Conservation (phyloP, 2,888 invertebrate genomes). For the Dorcus parallelipipedus region DNA sequence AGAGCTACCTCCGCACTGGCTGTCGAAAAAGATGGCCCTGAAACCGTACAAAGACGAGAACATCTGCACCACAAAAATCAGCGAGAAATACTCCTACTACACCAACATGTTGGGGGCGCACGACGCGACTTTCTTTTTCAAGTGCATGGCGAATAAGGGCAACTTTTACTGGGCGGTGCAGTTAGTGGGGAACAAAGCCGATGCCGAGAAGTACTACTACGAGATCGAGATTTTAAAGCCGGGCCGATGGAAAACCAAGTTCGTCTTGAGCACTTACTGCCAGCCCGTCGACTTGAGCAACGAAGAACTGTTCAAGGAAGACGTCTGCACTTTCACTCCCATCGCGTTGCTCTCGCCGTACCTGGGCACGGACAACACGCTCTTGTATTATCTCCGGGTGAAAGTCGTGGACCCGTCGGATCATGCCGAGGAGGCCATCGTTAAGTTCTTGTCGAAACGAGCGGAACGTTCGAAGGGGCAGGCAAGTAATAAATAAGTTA, state of each 20-base stretch:
- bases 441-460: background rate
- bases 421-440: background rate
- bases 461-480: background rate
- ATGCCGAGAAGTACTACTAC: slow-evolving; percentile 2
- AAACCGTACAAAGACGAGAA: slow-evolving; percentile 1
- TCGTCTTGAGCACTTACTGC: slow-evolving; percentile 3
- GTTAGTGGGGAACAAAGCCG: background rate
- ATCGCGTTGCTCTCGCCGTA: slow-evolving; percentile 3
- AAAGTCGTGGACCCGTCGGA: background rate
- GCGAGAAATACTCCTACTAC: background rate
- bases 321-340: slow-evolving; percentile 5
- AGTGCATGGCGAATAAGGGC: slow-evolving; percentile 1
- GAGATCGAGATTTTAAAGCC: slow-evolving; percentile 10
- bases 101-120: slow-evolving; percentile 6
- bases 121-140: slow-evolving; percentile 7
- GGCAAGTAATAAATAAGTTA: no score
- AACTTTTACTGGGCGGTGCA: slow-evolving; percentile 11
- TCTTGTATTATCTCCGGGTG: slow-evolving; percentile 6
- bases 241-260: background rate
- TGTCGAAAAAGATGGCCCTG: slow-evolving; percentile 1
- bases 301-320: slow-evolving; percentile 1
- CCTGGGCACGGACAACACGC: background rate
- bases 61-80: slow-evolving; percentile 1
- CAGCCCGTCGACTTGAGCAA: slow-evolving; percentile 6
- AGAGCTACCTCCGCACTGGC: slow-evolving; percentile 4